Base-by-base conservation (phyloP, 2,113 vertebrate species). In the Semnopithecus entellus region DNA sequence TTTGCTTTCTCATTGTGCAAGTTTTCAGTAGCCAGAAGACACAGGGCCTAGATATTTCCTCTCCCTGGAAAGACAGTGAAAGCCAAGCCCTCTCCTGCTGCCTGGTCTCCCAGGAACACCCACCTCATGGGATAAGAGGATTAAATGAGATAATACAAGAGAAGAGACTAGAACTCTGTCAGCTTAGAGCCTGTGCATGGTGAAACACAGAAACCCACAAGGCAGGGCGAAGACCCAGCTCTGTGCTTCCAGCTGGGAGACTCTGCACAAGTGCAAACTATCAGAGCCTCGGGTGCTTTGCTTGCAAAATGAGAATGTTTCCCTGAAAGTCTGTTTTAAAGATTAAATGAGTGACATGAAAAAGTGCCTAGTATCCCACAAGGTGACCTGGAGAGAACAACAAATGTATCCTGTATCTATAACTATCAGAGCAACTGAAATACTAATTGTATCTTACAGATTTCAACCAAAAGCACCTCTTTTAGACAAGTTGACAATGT, bases 1-100 rank as follows among this genome's bases (percentile, higher is more conserved):
- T n/a, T 13, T 0, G 0, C 25, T 3, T 50, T 68, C 45, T 68
- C 14, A 20, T 25, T 2, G 12, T 25, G 16, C 27, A 4, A 25
- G n/a, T 59, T 64, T 35, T 16, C 10, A 0, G 32, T 0, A 48
- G 30, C 55, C 20, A 5, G 75, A 45, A 32, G 45, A 22, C 81
- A 73, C 4, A 17, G 10, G 40, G 12, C 38, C 17, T 0, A 2
- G 35, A 6, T 9, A 1, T 9, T 30, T 17, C 76, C 76, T 92
- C 75, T 57, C 83, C 30, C 59, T 0, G 5, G 61, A 57, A 50
- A 57, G n/a, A 52, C 6, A 38, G 11, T 23, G 11, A 52, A 10
- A 30, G 76, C 52, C 38, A 27, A 61, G 25, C 7, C 30, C 30
- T n/a, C 83, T 72, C 82, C 5, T 48, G 6, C 25, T 20, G 61